Evolutionary conservation across 2,113 vertebrate species (phyloP).

Genomic region (Festucalex cinctus): DNA sequence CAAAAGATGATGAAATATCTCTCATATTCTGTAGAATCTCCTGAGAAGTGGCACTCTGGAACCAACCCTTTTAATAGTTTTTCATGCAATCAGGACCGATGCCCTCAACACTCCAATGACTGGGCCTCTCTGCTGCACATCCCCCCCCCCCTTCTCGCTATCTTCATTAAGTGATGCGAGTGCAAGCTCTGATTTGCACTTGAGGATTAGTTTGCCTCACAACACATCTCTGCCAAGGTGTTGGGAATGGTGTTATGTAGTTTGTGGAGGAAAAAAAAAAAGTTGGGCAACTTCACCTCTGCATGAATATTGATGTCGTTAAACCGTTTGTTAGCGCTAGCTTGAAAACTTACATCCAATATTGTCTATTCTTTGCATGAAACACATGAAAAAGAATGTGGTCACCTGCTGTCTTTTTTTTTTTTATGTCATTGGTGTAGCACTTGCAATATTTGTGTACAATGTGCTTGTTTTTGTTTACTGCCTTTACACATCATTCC

Average conservation of each 20-base stretch:
- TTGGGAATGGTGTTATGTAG: constrained; percentile 19
- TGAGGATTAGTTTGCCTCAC: constrained; percentile 39
- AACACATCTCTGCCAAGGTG: constrained; percentile 33
- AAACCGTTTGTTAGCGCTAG: not conserved
- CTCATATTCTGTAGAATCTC: not conserved
- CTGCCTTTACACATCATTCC: not conserved
- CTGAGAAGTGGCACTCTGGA: constrained; percentile 9
- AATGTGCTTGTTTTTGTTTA: not conserved
- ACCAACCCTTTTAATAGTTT: constrained; percentile 23
- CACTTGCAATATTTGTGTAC: not conserved
- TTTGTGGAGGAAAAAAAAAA: constrained; percentile 15
- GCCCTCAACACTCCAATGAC: constrained; percentile 32
- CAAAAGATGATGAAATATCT: constrained; percentile 16
- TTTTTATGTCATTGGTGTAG: not conserved
- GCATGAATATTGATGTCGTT: constrained; percentile 6
- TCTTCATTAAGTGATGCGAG: constrained; percentile 47
- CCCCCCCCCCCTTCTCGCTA: constrained; percentile 18
- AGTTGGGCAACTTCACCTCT: not conserved
- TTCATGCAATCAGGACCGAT: constrained; percentile 35
- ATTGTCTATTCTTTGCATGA: not conserved
- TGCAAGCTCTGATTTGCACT: constrained; percentile 49
- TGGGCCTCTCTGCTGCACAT: constrained; percentile 32
- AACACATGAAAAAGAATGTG: not conserved
- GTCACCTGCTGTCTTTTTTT: not conserved
- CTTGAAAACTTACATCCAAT: not conserved